Evolutionary conservation across 2,888 invertebrate genomes (phyloP), one percentile per base, ranked within the genome.

Genomic region (Drosophila yooni): DNA sequence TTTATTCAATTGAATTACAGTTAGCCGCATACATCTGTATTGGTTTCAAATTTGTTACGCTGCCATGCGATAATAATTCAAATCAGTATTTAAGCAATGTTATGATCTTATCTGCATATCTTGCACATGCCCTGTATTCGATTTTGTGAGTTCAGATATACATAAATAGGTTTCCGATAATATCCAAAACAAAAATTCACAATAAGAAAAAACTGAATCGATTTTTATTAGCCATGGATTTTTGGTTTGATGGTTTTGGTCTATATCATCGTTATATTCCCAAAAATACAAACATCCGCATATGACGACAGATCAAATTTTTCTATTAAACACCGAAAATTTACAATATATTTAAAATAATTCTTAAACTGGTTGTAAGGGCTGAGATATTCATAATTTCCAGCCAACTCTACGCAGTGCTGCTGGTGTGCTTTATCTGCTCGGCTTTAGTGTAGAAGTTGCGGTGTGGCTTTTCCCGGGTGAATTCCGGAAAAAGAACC

Each of bases 11-110:
- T 31, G 25, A 36, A 31, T 38, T 18, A 8, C 13, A 25, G 29
- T 53, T 31, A 13, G 1, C 36, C 15, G 18, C 2, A 3, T 21
- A 27, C 11, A 3, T 29, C 2, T 33, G 36, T 11, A 54, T 33
- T 29, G 38, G 34, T 67, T 66, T 29, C 27, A 48, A 4, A 34
- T 43, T 21, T 62, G n/a, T 34, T 38, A 6, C 13, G 31, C 29
- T 7, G 18, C 6, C 11, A 31, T 18, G 29, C 7, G 25, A 31
- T 31, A 64, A 21, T 48, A 48, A 33, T 27, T 46, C 29, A 34
- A 36, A 27, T 48, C 1, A 25, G 13, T 50, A 8, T 3, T 29
- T 10, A 0, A 5, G 6, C 1, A 36, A 27, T 8, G 34, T 15
- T 18, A 7, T 18, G 18, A 6, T 46, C 11, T 27, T 5, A n/a